Evolutionary conservation across 1,140 invertebrate species (phyloP), one percentile per base, ranked within the genome.

Genomic region (Dolichoris vasculosae): DNA sequence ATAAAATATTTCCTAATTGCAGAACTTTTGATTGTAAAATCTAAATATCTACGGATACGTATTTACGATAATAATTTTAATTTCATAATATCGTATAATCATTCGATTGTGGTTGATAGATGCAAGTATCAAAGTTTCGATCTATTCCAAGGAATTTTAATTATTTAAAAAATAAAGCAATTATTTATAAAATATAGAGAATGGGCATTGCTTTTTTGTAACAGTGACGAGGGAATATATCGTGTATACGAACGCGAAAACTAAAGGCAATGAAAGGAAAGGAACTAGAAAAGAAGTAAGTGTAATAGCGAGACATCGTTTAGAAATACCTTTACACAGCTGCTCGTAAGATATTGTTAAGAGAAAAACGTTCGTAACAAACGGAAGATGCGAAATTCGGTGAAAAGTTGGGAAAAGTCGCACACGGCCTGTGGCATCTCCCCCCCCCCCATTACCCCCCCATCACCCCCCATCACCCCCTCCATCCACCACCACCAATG

Each of bases 361-460:
- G 13, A 40, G 67, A 71, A 71, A 71, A 71, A 71, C 67, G 67
- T 20, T 32, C 35, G 67, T 71, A 71, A 71, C 67, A 40, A 71
- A 71, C 35, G 35, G 35, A 71, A 71, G 23, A 26, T 8, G 35
- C 35, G 35, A 40, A 40, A 32, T 71, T 32, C 38, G 40, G 35
- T 71, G 67, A 71, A 71, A 71, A 40, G 67, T 40, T 40, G 63
- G 55, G 30, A 30, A 67, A 67, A 67, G 63, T 67, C 63, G 67
- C 38, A 71, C 67, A 15, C 20, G 23, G 38, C 2, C 35, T 13
- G 26, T 71, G 20, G 17, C 20, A 38, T 71, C 26, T 55, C 59
- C 8, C 0, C 46, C 32, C 76, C 48, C 59, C 32, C 23, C 35
- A 23, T 30, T 63, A 9, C 30, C 32, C 0, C 15, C 38, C 76